Evolutionary conservation across 1,140 invertebrate species (phyloP), one percentile per base, ranked within the genome.

Genomic region (Drosophila triauraria): DNA sequence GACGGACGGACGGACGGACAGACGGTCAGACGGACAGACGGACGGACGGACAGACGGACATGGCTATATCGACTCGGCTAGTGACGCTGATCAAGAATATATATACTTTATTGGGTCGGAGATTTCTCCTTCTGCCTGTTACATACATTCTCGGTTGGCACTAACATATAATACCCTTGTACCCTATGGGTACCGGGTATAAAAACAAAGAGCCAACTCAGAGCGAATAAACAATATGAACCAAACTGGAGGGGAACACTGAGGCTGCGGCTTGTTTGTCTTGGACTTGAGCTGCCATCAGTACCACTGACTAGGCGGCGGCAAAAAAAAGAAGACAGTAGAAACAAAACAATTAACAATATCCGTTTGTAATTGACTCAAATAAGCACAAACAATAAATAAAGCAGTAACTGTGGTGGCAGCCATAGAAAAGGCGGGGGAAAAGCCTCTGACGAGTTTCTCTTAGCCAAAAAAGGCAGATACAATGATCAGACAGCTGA

Each of bases 351-450:
- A 87, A 87, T 87, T 87, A 87, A 87, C 83, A 87, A 87, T 87
- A 84, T 87, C 80, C 83, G 80, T 82, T 86, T 80, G 79, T 87
- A 87, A 87, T 87, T 87, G 84, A 87, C 84, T 87, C 84, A 87
- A 87, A 87, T 87, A 65, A 82, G 84, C 72, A 84, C 83, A 87
- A 87, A 87, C 83, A 87, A 87, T 87, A 80, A 87, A 87, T 87
- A 87, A 87, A 87, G 75, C 82, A 87, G 83, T 68, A 83, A 87
- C 77, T 61, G 78, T 51, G 61, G 56, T 54, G 67, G 53, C n/a
- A 58, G 60, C 42, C 44, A 32, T 12, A 42, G 30, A 43, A 40
- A 60, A 7, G 46, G 23, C 1, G 64, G 64, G 32, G 61, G 54
- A 72, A 83, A 84, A 80, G 47, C n/a, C 68, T 57, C 60, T 64